Evolutionary conservation across 2,113 vertebrate species (phyloP), one percentile per base, ranked within the genome.

Genomic region (Cyanoramphus novaezelandiae): DNA sequence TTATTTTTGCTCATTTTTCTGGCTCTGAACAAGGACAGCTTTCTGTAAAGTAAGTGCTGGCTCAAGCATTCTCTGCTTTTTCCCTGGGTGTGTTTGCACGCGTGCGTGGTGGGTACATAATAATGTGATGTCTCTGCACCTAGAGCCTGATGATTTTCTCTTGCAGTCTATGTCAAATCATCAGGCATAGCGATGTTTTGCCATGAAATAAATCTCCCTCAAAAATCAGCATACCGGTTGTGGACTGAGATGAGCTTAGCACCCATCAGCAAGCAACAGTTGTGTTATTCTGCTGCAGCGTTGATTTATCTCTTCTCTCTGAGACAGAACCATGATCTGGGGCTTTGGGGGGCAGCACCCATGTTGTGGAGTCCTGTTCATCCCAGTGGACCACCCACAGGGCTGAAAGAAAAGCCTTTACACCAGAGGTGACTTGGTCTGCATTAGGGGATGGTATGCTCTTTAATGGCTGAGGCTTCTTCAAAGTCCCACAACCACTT

Each of bases 1-100:
- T 81, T 90, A 37, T 78, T 93, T 90, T 93, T 95, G 29, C 37
- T 88, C n/a, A 16, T 67, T 80, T 87, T 28, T 84, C 80, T 63
- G 68, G 49, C 68, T 94, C 71, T 27, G 31, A 78, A 53, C 67
- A 81, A 50, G 82, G 47, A 50, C 64, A 70, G 60, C 55, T 94
- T 94, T 94, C 82, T 86, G 72, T 50, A 81, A 86, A 94, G 53
- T 65, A 62, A 77, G 20, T 86, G 60, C 68, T 95, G 82, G 50
- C 69, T 95, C 72, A 94, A 68, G 82, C 24, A n/a, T 71, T 95
- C 46, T 88, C 72, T 83, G 82, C 46, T 75, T 88, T 90, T 91
- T 86, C 55, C 68, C 83, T 64, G 41, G 43, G 17, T 86, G 27
- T 86, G 64, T 88, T 95, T 95, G 46, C 63, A 23, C 28, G 17